Conservation (phyloP, 2,888 invertebrate genomes). For the Euzetes globulus region DNA sequence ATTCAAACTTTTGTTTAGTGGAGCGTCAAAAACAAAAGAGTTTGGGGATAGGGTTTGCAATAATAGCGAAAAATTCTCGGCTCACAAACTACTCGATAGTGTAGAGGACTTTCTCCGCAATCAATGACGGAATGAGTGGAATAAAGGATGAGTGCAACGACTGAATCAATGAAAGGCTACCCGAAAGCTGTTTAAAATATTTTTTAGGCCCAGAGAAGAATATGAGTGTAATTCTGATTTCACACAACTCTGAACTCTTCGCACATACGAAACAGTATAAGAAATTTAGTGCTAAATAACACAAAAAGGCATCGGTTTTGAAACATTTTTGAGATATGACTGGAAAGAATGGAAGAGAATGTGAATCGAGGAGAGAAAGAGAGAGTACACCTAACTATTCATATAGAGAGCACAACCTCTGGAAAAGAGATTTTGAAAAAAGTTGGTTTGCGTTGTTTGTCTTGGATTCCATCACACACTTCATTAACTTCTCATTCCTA, state of each 20-base stretch:
- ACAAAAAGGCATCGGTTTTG: conserved; percentile 10
- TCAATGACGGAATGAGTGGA: conserved; percentile 1
- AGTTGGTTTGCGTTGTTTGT: conserved; percentile 40
- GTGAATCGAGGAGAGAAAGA: neutral
- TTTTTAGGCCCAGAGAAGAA: neutral
- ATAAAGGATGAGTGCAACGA: conserved; percentile 17
- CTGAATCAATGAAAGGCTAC: neutral
- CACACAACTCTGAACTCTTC: conserved; percentile 40
- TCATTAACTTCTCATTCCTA: conserved; percentile 43
- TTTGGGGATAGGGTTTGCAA: conserved; percentile 2
- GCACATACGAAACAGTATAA: neutral
- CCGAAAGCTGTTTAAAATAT: neutral
- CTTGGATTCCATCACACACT: conserved; percentile 42
- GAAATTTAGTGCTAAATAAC: conserved; percentile 3
- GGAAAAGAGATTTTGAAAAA: neutral
- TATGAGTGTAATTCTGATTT: conserved; percentile 39
- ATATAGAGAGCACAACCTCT: neutral
- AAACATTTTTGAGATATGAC: conserved; percentile 12
- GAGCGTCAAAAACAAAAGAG: conserved; percentile 28
- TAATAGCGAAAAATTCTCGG: conserved; percentile 19
- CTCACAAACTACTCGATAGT: conserved; percentile 1
- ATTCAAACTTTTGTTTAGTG: conserved; percentile 32
- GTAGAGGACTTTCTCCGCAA: neutral
- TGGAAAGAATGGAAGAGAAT: neutral
- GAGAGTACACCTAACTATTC: neutral